Conservation (phyloP, 2,113 vertebrate species). For the Diglossa brunneiventris region DNA sequence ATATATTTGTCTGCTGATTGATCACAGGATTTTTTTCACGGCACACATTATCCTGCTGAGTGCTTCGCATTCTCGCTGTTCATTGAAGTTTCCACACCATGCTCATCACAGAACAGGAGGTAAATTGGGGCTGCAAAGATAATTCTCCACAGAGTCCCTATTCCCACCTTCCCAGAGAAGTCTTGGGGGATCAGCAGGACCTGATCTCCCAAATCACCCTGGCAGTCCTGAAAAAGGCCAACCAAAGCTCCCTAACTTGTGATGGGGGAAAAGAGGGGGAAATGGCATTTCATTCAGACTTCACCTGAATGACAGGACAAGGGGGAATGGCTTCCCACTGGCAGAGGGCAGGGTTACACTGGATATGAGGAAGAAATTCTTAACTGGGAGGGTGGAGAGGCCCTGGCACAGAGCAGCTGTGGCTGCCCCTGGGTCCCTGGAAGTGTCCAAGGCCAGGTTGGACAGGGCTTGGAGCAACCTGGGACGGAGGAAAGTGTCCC, state of each 20-base stretch:
- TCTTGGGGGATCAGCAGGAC: not conserved
- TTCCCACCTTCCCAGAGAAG: not conserved
- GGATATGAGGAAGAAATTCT: not conserved
- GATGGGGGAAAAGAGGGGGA: not conserved
- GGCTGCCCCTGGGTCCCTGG: not conserved
- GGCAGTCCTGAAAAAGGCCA: not conserved
- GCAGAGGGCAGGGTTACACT: too few species aligned
- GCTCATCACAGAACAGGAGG: not conserved
- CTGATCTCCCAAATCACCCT: not conserved
- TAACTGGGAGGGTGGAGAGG: fast-evolving
- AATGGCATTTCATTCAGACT: not conserved
- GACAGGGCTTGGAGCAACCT: fast-evolving
- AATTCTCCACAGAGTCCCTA: not conserved
- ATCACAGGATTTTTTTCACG: not conserved
- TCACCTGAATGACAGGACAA: not conserved
- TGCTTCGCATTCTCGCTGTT: not conserved
- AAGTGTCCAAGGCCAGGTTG: not conserved
- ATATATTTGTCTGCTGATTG: constrained; percentile 7
- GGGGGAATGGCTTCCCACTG: not conserved
- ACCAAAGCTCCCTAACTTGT: not conserved
- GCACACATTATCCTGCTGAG: not conserved
- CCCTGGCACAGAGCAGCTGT: not conserved
- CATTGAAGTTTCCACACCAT: not conserved
- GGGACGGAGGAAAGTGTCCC: not conserved
- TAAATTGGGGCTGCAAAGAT: not conserved